Evolutionary conservation across 2,888 invertebrate genomes (phyloP).

Genomic region (Tuberolachnus salignus): DNA sequence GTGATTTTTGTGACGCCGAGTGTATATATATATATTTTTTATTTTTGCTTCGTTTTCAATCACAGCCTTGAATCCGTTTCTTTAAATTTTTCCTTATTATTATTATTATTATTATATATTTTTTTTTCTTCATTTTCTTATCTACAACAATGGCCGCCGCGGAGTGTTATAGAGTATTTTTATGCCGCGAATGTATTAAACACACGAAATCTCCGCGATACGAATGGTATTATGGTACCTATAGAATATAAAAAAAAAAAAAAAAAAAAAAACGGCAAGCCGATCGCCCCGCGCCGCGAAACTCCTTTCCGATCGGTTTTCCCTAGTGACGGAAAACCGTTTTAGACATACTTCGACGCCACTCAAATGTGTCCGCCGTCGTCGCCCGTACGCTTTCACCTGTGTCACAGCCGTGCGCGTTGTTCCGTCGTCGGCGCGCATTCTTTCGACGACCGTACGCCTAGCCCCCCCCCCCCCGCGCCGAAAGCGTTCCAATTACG

Average conservation of each 20-base stretch:
- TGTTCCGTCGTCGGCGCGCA: slow-evolving; percentile 8
- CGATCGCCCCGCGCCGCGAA: not conserved
- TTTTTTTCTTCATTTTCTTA: not conserved
- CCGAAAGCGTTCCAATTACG: slow-evolving; percentile 28
- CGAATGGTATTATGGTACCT: no score
- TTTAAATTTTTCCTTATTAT: no score
- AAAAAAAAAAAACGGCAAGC: no score
- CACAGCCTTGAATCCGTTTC: not conserved
- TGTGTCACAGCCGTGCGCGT: not conserved
- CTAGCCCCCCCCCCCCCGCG: not conserved
- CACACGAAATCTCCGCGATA: no score
- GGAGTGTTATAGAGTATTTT: no score
- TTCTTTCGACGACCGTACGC: not conserved
- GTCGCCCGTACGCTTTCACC: slow-evolving; percentile 26
- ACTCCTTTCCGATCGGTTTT: slow-evolving; percentile 5
- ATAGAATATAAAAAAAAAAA: no score
- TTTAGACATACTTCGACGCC: not conserved
- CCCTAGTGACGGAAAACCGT: slow-evolving; percentile 14
- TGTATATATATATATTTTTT: no score
- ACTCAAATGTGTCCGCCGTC: no score
- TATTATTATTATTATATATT: no score
- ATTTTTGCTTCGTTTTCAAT: not conserved
- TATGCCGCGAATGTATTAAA: no score
- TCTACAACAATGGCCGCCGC: no score
- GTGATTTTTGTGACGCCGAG: no score